Conservation (phyloP, 2,113 vertebrate species). For the Phrynocephalus versicolor region DNA sequence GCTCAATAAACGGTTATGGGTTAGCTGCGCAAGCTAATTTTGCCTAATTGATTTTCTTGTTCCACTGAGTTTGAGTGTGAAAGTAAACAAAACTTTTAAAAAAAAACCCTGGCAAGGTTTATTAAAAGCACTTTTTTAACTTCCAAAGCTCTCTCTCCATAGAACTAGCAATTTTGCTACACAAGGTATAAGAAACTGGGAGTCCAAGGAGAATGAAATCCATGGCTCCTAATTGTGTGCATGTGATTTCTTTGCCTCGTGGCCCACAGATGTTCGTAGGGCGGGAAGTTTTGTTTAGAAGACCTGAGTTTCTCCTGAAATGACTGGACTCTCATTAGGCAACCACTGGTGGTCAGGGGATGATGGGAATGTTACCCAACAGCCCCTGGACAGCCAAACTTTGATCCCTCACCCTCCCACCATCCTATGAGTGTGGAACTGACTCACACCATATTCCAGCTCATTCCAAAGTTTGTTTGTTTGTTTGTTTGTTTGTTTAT, state of each 20-base stretch:
- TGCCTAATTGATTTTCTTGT: constrained; percentile 36
- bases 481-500: too few relatives aligned
- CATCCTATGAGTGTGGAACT: too few relatives aligned
- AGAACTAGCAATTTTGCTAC: neutral
- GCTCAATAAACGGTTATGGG: constrained; percentile 27
- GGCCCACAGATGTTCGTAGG: neutral
- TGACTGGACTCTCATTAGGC: neutral
- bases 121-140: neutral
- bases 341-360: neutral
- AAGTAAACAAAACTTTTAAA: constrained; percentile 11
- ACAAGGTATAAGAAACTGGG: neutral
- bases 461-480: too few relatives aligned
- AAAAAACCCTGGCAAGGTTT: constrained; percentile 11
- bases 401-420: too few relatives aligned
- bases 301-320: neutral
- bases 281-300: neutral
- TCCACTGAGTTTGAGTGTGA: constrained; percentile 25
- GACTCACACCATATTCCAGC: too few relatives aligned
- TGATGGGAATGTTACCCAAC: neutral
- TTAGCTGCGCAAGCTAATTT: constrained; percentile 24
- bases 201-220: neutral
- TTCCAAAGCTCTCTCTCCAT: neutral
- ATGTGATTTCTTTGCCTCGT: neutral
- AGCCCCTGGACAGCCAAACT: neutral
- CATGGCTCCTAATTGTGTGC: neutral